phyloP scores from a whole-genome alignment of 2,888 invertebrate species.

The Drosophila hamatofila region DNA sequence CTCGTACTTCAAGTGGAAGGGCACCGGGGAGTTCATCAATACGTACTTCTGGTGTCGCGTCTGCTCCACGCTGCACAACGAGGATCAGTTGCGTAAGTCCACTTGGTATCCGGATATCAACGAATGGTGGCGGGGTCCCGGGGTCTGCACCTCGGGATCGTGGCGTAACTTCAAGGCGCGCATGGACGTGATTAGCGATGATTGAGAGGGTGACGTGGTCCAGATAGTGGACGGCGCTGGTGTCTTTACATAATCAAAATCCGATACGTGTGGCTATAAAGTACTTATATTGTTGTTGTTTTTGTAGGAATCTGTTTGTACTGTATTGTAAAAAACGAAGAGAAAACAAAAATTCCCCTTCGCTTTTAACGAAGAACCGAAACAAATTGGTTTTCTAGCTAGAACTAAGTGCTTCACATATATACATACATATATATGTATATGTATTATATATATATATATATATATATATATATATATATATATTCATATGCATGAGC shows the following conservation, averaged over 20 bases:
- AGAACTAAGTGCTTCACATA: conserved; percentile 55
- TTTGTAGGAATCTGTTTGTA: conserved; percentile 52
- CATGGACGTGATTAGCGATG: conserved; percentile 85
- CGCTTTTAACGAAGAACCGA: conserved; percentile 33
- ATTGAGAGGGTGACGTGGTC: conserved; percentile 70
- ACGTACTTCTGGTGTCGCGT: conserved; percentile 92
- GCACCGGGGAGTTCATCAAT: conserved; percentile 97
- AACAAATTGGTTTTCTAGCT: conserved; percentile 59
- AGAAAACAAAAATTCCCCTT: conserved; percentile 7
- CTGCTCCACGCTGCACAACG: conserved; percentile 87
- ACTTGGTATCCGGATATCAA: conserved; percentile 89
- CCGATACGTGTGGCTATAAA: conserved; percentile 30
- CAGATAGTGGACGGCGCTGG: conserved; percentile 63
- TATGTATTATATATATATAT: conserved; percentile 4
- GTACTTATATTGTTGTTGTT: conserved; percentile 55
- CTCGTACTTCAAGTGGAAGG: conserved; percentile 97
- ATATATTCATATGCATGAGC: conserved; percentile 22
- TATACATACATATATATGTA: neutral
- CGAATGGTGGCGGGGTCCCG: conserved; percentile 95
- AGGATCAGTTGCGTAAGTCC: conserved; percentile 82
- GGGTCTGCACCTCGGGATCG: conserved; percentile 91
- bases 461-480: conserved; percentile 2
- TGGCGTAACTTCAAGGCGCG: conserved; percentile 87
- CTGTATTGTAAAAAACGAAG: conserved; percentile 34
- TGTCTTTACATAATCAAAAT: conserved; percentile 54